Evolutionary conservation across 2,888 invertebrate species (phyloP), one percentile per base, ranked within the genome.

Genomic region (Nipponacmea schrenckii): DNA sequence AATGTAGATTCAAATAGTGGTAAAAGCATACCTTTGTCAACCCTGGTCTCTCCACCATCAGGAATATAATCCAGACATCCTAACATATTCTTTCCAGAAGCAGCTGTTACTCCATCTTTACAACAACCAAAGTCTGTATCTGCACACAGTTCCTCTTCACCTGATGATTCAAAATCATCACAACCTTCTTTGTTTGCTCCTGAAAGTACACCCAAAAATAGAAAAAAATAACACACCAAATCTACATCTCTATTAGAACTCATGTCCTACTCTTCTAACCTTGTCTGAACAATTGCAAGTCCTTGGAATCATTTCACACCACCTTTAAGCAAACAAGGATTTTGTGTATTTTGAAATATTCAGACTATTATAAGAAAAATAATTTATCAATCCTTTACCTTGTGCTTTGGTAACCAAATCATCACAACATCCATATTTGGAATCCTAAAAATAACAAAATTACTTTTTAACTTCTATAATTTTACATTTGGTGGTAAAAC

Each of bases 41-140:
- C 39, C 39, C 10, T 39, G 39, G 39, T 39, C 10, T 39, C 39
- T 8, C 39, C 10, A 39, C 31, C 31, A 31, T 24, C 56, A 24
- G 56, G 56, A 12, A 56, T 24, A 20, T 48, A 62, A 39, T 64
- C 66, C 2, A 63, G 65, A 76, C 84, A 85, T 12, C 96, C 97
- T 88, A 95, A 94, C 63, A 91, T 90, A 80, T 92, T 92, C n/a
- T 73, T 70, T 1, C 97, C 97, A 84, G 95, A 95, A 0, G 97
- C 95, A 0, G 96, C 93, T 0, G 95, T 95, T 80, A 92, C 89
- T 3, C 92, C 92, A 85, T 97, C 97, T 2, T 92, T 92, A 84
- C 97, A 98, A 86, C 97, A 97, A 2, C 97, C 97, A 86, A 92
- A 94, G 12, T 44, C n/a, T 8, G 56, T 56, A 20, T 56, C 56